These are phyloP conservation scores for Sebastes goodei DNA, from an alignment of 2,797 vertebrate species.

Conservation along the genomic window DNA sequence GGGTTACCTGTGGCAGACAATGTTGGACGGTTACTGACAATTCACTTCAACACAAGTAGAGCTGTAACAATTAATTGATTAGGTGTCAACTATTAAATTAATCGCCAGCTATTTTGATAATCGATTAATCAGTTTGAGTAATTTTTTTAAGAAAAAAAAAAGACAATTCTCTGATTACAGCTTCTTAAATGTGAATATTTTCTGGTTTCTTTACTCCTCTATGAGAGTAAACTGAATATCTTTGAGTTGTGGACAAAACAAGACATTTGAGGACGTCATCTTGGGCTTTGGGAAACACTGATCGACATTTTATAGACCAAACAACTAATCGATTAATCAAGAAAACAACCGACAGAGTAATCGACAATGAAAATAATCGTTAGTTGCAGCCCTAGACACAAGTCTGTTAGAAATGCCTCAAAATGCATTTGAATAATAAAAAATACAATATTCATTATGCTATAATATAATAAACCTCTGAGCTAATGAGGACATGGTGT, in stretches of 20 bases:
- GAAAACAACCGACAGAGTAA: background rate
- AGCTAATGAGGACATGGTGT: background rate
- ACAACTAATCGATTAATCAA: background rate
- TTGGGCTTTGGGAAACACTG: no score
- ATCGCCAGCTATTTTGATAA: background rate
- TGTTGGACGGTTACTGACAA: background rate
- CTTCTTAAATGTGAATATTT: no score
- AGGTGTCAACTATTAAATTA: background rate
- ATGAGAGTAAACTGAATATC: background rate
- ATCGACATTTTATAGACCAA: rapidly evolving
- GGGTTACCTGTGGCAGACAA: constrained; percentile 82
- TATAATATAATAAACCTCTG: background rate
- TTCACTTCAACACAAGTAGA: background rate
- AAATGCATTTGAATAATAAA: background rate
- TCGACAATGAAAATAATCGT: background rate
- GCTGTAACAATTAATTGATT: background rate
- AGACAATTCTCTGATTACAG: no score
- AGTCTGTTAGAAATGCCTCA: background rate
- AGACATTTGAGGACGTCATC: background rate
- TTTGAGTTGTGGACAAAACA: background rate
- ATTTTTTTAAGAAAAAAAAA: background rate
- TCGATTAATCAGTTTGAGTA: background rate
- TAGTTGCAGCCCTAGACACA: background rate
- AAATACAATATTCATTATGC: background rate
- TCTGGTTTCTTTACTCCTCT: no score